Conservation (phyloP, 2,797 vertebrate genomes). For the Pteropus rufus region DNA sequence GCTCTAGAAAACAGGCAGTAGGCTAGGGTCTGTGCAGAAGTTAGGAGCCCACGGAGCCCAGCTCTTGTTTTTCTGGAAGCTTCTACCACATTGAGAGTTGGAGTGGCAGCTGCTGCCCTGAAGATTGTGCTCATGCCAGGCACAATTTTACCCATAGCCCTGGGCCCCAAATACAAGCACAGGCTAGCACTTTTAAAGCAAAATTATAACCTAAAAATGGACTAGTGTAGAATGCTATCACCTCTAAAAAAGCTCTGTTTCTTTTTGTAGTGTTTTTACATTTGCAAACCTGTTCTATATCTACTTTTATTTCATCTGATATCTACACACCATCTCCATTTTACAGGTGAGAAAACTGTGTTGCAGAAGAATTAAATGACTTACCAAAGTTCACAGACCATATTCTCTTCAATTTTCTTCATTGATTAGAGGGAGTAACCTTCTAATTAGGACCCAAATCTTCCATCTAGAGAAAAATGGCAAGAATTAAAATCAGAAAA, state of each 20-base stretch:
- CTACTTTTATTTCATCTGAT: not conserved
- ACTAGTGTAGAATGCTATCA: not conserved
- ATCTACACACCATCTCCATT: not conserved
- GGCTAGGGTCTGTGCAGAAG: not conserved
- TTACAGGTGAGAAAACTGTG: not conserved
- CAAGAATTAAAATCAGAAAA: constrained; percentile 34
- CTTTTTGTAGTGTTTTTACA: not conserved
- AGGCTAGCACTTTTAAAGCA: constrained; percentile 2
- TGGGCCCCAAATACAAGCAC: not conserved
- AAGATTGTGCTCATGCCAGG: not conserved
- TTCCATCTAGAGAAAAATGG: constrained; percentile 11
- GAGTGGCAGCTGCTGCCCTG: not conserved
- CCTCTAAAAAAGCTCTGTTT: not conserved
- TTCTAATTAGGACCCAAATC: not conserved
- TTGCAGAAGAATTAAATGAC: not conserved
- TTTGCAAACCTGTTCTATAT: not conserved
- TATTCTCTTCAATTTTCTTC: not conserved
- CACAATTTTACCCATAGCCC: not conserved
- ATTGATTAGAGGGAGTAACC: not conserved
- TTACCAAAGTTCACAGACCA: not conserved
- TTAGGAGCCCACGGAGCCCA: not conserved
- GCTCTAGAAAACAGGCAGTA: not conserved
- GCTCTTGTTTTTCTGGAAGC: constrained; percentile 11
- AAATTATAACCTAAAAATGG: not conserved
- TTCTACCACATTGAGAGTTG: not conserved